A percentile compares a stretch with the other conserved stretches of the same genome.
Evolutionary conservation across 2,113 vertebrate species (phyloP).

Genomic region (Crotophaga sulcirostris): DNA sequence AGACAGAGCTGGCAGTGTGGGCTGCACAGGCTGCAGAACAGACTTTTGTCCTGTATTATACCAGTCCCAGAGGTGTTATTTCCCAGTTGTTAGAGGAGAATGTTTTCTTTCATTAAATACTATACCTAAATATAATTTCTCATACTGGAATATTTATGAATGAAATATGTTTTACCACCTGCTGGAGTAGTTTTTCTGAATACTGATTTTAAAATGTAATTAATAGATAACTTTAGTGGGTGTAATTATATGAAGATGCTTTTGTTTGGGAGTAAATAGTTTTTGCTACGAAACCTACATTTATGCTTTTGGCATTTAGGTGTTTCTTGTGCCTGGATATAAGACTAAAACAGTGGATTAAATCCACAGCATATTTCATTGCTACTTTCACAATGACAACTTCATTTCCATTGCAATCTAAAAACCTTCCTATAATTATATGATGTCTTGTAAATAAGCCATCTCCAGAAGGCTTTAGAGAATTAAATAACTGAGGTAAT

Average conservation of each 20-base stretch:
- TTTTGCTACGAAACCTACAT: not conserved
- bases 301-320: not conserved
- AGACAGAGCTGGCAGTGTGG: not conserved
- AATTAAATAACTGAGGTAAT: not conserved
- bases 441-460: constrained; percentile 19
- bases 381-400: not conserved
- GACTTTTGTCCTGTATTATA: not conserved
- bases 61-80: not conserved
- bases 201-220: not conserved
- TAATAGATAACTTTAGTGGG: not conserved
- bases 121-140: not conserved
- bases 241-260: not conserved
- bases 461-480: not conserved
- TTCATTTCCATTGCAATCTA: not conserved
- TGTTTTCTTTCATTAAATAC: not conserved
- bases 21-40: not conserved
- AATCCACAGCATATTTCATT: not conserved
- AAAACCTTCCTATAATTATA: constrained; percentile 6
- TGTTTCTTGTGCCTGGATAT: not conserved
- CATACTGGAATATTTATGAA: not conserved
- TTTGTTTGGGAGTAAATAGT: not conserved
- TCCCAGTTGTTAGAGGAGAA: not conserved
- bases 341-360: not conserved
- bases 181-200: not conserved
- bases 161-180: not conserved